Evolutionary conservation across 2,113 vertebrate genomes (phyloP), one percentile per base, ranked within the genome.

Genomic region (Mastomys natalensis): DNA sequence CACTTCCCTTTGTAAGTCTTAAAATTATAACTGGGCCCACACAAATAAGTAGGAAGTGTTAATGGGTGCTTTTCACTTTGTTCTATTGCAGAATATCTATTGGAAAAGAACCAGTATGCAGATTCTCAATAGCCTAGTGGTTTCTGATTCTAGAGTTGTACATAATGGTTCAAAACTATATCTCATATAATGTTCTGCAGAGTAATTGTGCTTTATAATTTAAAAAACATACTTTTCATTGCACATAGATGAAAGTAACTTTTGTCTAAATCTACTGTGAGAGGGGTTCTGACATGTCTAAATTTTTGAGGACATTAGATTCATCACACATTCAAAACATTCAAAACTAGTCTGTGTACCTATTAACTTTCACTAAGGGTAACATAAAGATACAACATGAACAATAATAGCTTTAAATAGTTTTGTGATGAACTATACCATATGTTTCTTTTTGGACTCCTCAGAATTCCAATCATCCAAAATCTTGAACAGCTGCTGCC

Each of bases 361-460:
- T 94, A 85, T 90, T 96, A 85, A 95, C 85, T 96, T 93, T 93
- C 68, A 92, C 55, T 90, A 95, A 94, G 80, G 85, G 77, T 68
- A 82, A 51, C 43, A 84, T 87, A 91, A 92, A 96, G 88, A 81
- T 88, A 72, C 37, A 88, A 66, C 53, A 53, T 45, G 81, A 93
- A 89, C 89, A 94, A 68, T 96, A 87, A 94, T 70, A 90, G 92
- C 80, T 82, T 94, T 90, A 64, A 95, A 82, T 76, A 0, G 84
- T 80, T 92, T 88, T 62, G 51, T 86, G 88, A 93, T 96, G 90
- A 96, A 87, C 88, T 73, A 3, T 53, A 87, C 94, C 97, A 87
- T 96, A 97, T 94, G 96, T 94, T 94, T 94, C 95, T 93, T 15
- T 94, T 92, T 92, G 97, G 95, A 97, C 96, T 92, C 97, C 64